Base-by-base conservation (phyloP, 2,888 invertebrate species). In the Ommatoiulus sabulosus region DNA sequence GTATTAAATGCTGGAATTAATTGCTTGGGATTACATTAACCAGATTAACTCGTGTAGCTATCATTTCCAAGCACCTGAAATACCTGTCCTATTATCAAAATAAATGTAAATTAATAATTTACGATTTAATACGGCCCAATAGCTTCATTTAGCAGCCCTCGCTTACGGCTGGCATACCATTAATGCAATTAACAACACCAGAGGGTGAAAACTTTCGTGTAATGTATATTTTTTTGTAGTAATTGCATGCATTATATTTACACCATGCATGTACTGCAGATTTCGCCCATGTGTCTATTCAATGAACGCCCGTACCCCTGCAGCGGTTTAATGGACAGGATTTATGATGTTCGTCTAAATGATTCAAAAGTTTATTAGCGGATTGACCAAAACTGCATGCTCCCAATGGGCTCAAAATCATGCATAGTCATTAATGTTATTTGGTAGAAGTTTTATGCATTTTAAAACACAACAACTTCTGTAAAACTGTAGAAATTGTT, bases 11-110 rank as follows among this genome's bases (percentile, higher is more conserved):
- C 63, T 7, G 20, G n/a, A 63, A 63, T 63, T 63, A 63, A 63
- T 63, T 63, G 20, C 63, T 20, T 20, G 63, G 63, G 63, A 63
- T 63, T 63, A 63, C 63, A 63, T 63, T 63, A 63, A 63, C 63
- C 63, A 63, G 63, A 63, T 63, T 63, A 63, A 63, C 20, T 20
- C 63, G 20, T 63, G 63, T 63, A n/a, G n/a, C 20, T 20, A 63
- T 63, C n/a, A 63, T 63, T 63, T 20, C 35, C 35, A 35, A 35
- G 35, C 63, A 63, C n/a, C n/a, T 63, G 63, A 63, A 63, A 63
- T 20, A 20, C 63, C 63, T n/a, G 63, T n/a, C n/a, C 63, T 63
- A 63, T 63, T 63, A 63, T 63, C 63, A 7, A 63, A 63, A 63
- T 63, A 63, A 20, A 63, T 7, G 63, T 20, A 7, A 7, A 63